A percentile compares a stretch with the other conserved stretches of the same genome.
Evolutionary conservation across 2,888 invertebrate genomes (phyloP).

Genomic region (Microdon myrmicae): DNA sequence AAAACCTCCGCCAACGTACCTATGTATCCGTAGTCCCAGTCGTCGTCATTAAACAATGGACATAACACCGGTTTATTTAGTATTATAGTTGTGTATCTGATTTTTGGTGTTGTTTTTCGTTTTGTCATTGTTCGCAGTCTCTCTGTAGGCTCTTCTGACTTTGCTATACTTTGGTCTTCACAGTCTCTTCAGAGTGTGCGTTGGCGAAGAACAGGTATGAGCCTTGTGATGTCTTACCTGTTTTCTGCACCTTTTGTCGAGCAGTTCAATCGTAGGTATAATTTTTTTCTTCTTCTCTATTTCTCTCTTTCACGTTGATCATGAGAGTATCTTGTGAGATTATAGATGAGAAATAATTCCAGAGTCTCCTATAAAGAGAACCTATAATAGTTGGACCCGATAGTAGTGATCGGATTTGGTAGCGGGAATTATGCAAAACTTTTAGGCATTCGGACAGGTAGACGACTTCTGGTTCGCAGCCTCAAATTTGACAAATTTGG

Average conservation of each 20-base stretch:
- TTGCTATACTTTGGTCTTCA: conserved; percentile 31
- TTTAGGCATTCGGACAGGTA: too few relatives aligned
- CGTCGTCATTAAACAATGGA: conserved; percentile 43
- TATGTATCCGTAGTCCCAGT: too few relatives aligned
- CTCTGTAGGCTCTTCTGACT: conserved; percentile 9
- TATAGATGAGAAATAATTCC: too few relatives aligned
- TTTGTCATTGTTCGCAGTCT: conserved; percentile 30
- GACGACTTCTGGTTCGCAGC: too few relatives aligned
- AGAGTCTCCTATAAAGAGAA: conserved; percentile 25
- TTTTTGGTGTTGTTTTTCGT: conserved; percentile 32
- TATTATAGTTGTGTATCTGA: conserved; percentile 44
- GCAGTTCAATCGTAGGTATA: conserved; percentile 15
- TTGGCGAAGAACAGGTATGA: conserved; percentile 32
- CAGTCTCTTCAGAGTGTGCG: conserved; percentile 24
- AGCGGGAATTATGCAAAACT: too few relatives aligned
- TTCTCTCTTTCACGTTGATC: too few relatives aligned
- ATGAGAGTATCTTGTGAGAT: too few relatives aligned
- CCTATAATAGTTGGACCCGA: too few relatives aligned
- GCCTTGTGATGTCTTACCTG: conserved; percentile 1
- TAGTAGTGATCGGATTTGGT: too few relatives aligned
- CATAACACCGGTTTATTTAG: conserved; percentile 50
- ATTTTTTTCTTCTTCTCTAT: too few relatives aligned
- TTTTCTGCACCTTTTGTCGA: conserved; percentile 6
- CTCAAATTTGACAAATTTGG: too few relatives aligned
- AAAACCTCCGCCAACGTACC: conserved; percentile 2